Conservation (phyloP, 2,113 vertebrate genomes). For the Excalfactoria chinensis region DNA sequence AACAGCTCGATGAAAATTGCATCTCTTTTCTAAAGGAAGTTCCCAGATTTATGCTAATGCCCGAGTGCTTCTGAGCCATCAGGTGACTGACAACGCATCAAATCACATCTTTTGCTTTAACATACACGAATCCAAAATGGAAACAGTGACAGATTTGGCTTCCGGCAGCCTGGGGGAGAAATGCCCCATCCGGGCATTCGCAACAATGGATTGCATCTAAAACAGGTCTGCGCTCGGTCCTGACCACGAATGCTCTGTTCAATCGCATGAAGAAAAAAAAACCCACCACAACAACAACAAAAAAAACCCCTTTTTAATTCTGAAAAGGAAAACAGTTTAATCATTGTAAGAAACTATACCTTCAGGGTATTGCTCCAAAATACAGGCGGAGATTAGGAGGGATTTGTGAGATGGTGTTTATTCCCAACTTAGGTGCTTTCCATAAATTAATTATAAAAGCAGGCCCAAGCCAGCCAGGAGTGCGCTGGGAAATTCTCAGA, state of each 20-base stretch:
- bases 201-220: slow-evolving; percentile 4
- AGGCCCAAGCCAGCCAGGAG: slow-evolving; percentile 58
- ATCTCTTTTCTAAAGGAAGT: background rate
- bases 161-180: accelerated
- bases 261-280: background rate
- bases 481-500: slow-evolving; percentile 75
- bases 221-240: background rate
- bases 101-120: background rate
- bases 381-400: slow-evolving; percentile 71
- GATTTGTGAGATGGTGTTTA: slow-evolving; percentile 74
- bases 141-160: background rate
- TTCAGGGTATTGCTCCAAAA: slow-evolving; percentile 52
- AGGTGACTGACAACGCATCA: background rate
- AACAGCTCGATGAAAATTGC: background rate
- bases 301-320: slow-evolving; percentile 27
- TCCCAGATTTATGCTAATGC: slow-evolving; percentile 17
- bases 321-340: slow-evolving; percentile 68
- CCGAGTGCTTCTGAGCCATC: background rate
- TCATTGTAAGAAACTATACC: slow-evolving; percentile 63
- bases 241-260: slow-evolving; percentile 13
- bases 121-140: slow-evolving; percentile 6
- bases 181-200: background rate
- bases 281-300: no score
- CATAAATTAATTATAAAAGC: slow-evolving; percentile 77
- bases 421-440: slow-evolving; percentile 75